Base-by-base conservation (phyloP, 1,140 invertebrate species). In the Drosophila seguyi region DNA sequence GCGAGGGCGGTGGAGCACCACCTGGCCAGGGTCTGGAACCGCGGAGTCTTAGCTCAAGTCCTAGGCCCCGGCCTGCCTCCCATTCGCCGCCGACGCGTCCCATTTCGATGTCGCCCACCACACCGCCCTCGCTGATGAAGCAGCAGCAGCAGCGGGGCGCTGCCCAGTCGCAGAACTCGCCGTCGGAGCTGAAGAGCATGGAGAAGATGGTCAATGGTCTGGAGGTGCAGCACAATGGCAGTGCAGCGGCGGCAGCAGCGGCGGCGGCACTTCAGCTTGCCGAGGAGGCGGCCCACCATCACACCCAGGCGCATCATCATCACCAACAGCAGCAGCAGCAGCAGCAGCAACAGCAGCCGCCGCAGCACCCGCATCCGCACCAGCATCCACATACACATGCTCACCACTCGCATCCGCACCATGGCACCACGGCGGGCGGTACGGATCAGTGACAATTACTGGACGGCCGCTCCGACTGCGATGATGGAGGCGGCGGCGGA, bases 141-240 rank as follows among this genome's bases (percentile, higher is more conserved):
- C 90, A 56, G 16, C 18, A 20, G 14, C 7, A 13, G 25, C 25
- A n/a, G n/a, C n/a, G n/a, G 3, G 25, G 48, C n/a, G 38, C 48
- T 1, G 7, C 63, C 0, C 65, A 75, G 20, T 16, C 84, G 6
- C 83, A 90, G 73, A 79, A 94, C 94, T 96, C 65, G 95, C 95
- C 82, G 7, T 93, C 92, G 50, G 97, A 98, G 93, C 94, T 99
- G 62, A 98, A 98, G 93, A 98, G 96, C 93, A 99, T 99, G 93
- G 98, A 99, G 93, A 98, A 98, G 92, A 99, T 98, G 98, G 97
- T 99, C 69, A 98, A 98, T 93, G 98, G 97, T 1, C 93, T 99
- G 29, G 97, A 98, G 92, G 95, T 96, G 48, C 96, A 96, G 92
- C 91, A 92, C 18, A 92, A 92, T 52, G 91, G 91, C 47, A 86